Percentiles rank a stretch among this genome's conserved stretches.
Conservation (phyloP, 2,113 vertebrate species). For the Paramisgurnus dabryanus region DNA sequence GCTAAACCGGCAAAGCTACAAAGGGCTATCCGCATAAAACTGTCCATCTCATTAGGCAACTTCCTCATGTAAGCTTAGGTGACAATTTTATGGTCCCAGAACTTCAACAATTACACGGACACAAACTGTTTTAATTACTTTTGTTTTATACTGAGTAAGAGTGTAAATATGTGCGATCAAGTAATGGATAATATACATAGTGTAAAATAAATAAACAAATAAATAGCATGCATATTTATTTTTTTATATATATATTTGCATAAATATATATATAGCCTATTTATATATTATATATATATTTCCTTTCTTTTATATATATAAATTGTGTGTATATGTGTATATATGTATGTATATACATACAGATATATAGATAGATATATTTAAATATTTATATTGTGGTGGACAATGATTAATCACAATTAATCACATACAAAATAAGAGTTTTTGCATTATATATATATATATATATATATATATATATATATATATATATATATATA, state of each 20-base stretch:
- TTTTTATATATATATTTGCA: not conserved
- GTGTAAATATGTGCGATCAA: slow-evolving; percentile 3
- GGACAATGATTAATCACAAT: too few relatives aligned
- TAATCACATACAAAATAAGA: too few relatives aligned
- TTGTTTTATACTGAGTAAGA: slow-evolving; percentile 43
- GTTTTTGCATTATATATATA: too few relatives aligned
- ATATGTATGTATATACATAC: not conserved
- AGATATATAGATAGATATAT: too few relatives aligned
- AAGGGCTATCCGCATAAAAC: slow-evolving; percentile 81
- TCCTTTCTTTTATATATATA: too few relatives aligned
- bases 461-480: too few relatives aligned
- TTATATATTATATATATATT: too few relatives aligned
- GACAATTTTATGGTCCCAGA: slow-evolving; percentile 89
- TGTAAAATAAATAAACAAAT: not conserved
- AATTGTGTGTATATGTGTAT: not conserved
- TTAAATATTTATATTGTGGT: too few relatives aligned
- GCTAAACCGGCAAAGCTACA: slow-evolving; percentile 76
- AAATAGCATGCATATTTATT: too few relatives aligned
- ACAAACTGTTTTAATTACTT: slow-evolving; percentile 75
- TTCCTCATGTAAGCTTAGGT: slow-evolving; percentile 83
- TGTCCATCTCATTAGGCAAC: slow-evolving; percentile 82
- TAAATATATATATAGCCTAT: not conserved
- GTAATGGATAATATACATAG: not conserved
- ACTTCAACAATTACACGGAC: slow-evolving; percentile 78
- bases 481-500: too few relatives aligned